Percentiles rank a stretch among this genome's conserved stretches.
These are phyloP conservation scores for Drosophila meridiana DNA, from an alignment of 2,888 invertebrate genomes.

Conservation along the genomic window DNA sequence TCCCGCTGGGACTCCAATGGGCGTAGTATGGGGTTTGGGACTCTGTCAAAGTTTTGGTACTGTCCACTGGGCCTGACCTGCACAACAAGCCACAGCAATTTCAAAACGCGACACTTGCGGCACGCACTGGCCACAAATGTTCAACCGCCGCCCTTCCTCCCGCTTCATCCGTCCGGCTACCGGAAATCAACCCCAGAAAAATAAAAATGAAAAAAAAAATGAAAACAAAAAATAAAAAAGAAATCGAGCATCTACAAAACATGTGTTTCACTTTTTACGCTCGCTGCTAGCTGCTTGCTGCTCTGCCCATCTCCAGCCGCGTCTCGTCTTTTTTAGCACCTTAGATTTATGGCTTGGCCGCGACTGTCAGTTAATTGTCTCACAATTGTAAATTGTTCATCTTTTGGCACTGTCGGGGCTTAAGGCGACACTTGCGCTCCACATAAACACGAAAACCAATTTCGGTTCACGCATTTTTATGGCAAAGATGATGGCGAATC, in stretches of 20 bases:
- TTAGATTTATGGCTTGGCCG: constrained; percentile 66
- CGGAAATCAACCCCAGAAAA: constrained; percentile 65
- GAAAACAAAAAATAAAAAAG: constrained; percentile 29
- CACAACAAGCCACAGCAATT: constrained; percentile 44
- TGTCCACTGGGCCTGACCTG: constrained; percentile 54
- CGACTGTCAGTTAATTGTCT: constrained; percentile 67
- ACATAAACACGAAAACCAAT: constrained; percentile 63
- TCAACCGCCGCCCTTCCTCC: constrained; percentile 24
- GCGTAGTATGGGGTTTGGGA: background rate
- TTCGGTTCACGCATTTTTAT: constrained; percentile 59
- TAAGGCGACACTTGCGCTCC: constrained; percentile 62
- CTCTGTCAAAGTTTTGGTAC: constrained; percentile 42
- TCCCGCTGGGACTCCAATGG: constrained; percentile 22
- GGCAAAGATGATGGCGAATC: constrained; percentile 71
- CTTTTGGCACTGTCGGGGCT: constrained; percentile 45
- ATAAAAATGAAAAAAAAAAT: constrained; percentile 16
- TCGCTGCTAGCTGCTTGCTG: constrained; percentile 9
- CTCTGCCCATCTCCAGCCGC: constrained; percentile 20
- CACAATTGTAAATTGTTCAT: constrained; percentile 65
- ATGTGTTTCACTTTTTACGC: constrained; percentile 62
- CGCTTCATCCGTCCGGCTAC: constrained; percentile 13
- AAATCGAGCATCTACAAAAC: constrained; percentile 39
- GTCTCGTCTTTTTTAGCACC: constrained; percentile 65
- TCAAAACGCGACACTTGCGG: constrained; percentile 61
- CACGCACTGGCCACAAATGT: constrained; percentile 57